Base-by-base conservation (phyloP, 2,797 vertebrate species). In the Syndactyla subalaris region DNA sequence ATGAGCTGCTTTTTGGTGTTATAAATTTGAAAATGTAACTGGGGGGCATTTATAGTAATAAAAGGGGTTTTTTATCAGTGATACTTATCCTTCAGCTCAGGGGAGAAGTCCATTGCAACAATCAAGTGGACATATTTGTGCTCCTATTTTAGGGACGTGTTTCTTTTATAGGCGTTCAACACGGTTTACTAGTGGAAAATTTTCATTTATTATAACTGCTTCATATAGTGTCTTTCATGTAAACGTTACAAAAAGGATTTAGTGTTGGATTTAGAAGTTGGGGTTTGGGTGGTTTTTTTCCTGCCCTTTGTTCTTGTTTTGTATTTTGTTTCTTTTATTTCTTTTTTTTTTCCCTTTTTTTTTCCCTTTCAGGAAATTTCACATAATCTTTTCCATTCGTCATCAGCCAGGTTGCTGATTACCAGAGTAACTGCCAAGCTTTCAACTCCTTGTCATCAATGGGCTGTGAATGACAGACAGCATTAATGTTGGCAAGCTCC, bases 361-460 rank as follows among this genome's bases (percentile, higher is more conserved):
- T 4, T 12, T 43, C 59, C 49, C 80, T 91, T 91, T 95, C 93
- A 94, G 91, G 89, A 96, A 95, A 96, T 95, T 96, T 97, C 92
- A 96, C 93, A 96, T 95, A 92, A 96, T 97, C 91, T 93, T 96
- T 94, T 97, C 95, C 91, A 95, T 96, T 97, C 91, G 95, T 97
- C 94, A 97, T 97, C 91, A 95, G 95, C 94, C 96, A 97, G 97
- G 97, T 97, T 97, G 96, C 95, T 97, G 97, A 97, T 97, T 97
- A 97, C 92, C 90, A 96, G 93, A 95, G 88, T 85, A 97, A 95
- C 92, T 97, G 97, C 96, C 97, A 97, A 97, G 96, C 95, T 97
- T 97, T 97, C 97, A 97, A 96, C 96, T 97, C 96, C 96, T 97
- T 97, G 96, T 97, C 97, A 97, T 96, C 97, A 96, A 97, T 96